phyloP scores from a whole-genome alignment of 2,797 vertebrate species.

The Triplophysa yarkandensis region DNA sequence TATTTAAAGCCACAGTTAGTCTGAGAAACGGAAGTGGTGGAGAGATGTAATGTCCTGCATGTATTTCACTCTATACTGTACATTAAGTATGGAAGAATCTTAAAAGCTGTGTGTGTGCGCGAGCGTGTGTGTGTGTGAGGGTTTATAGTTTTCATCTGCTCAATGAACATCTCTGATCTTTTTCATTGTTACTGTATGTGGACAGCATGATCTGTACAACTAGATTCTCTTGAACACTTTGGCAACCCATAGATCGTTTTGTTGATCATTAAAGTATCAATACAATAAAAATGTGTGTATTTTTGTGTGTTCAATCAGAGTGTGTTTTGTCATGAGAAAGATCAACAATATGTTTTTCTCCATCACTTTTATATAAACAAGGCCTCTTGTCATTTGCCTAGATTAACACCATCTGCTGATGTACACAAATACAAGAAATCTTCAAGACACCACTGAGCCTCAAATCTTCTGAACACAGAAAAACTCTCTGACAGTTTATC shows the following conservation, averaged over 20 bases:
- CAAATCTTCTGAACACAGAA: not conserved
- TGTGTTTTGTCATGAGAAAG: not conserved
- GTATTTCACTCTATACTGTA: not conserved
- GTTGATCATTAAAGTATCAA: slow-evolving; percentile 52
- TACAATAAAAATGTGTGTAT: slow-evolving; percentile 63
- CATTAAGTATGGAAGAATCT: not conserved
- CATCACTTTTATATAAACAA: not conserved
- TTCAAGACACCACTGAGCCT: not conserved
- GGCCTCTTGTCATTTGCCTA: not conserved
- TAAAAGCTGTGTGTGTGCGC: slow-evolving; percentile 7
- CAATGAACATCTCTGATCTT: not conserved
- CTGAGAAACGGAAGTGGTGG: slow-evolving; percentile 37
- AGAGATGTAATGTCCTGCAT: slow-evolving; percentile 28
- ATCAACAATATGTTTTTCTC: not conserved
- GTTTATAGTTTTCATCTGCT: not conserved
- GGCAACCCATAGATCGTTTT: slow-evolving; percentile 69
- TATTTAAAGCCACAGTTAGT: slow-evolving; percentile 28
- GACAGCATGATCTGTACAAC: slow-evolving; percentile 71
- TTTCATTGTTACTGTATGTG: slow-evolving; percentile 62
- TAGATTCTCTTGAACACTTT: slow-evolving; percentile 67
- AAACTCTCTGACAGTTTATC: no score
- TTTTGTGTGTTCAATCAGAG: slow-evolving; percentile 46
- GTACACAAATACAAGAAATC: not conserved
- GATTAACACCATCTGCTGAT: not conserved
- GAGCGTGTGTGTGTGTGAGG: not conserved